Conservation (phyloP, 2,797 vertebrate species). For the Garrulus glandarius region DNA sequence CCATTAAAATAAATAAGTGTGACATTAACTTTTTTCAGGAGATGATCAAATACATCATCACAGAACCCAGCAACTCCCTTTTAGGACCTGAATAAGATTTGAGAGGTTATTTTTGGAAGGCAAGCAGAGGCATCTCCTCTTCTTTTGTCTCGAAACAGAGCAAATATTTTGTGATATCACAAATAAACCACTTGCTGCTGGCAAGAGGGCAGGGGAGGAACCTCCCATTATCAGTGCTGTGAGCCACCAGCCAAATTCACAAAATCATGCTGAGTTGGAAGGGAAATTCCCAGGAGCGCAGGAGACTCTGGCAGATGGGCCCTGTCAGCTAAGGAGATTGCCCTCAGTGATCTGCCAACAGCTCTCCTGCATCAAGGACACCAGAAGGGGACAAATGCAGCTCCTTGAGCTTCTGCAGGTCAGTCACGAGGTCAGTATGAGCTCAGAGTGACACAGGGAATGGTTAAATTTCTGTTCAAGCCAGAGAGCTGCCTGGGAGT, state of each 20-base stretch:
- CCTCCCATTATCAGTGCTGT: background rate
- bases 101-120: background rate
- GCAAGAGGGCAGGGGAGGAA: background rate
- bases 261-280: background rate
- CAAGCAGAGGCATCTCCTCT: background rate
- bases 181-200: background rate
- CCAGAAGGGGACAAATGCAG: background rate
- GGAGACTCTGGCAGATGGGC: background rate
- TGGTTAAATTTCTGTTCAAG: background rate
- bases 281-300: background rate
- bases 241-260: background rate
- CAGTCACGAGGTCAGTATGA: background rate
- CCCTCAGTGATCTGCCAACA: background rate
- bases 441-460: background rate
- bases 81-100: background rate
- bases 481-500: background rate
- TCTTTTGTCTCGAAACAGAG: background rate
- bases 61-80: background rate
- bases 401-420: background rate
- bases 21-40: background rate
- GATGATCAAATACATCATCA: background rate
- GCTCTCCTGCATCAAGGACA: background rate
- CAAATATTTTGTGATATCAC: background rate
- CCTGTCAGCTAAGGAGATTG: background rate
- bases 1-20: background rate